Percentiles rank a stretch among this genome's conserved stretches.
phyloP scores from a whole-genome alignment of 2,888 invertebrate species.

The Orchestes rusci region DNA sequence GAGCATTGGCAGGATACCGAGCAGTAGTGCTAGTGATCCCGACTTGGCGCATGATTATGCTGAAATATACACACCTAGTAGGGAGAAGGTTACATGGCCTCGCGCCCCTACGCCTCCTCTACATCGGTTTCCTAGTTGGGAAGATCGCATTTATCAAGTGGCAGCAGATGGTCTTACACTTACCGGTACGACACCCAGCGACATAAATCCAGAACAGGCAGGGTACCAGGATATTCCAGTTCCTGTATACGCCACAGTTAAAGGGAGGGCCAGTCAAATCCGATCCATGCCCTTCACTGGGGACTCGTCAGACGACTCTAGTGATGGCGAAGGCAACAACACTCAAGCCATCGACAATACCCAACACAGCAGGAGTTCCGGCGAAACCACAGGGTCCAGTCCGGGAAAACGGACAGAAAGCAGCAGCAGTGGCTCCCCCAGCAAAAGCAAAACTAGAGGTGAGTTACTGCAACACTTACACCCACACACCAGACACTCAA shows the following conservation, averaged over 20 bases:
- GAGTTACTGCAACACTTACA: slow-evolving; percentile 18
- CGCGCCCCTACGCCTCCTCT: slow-evolving; percentile 80
- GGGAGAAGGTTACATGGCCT: slow-evolving; percentile 51
- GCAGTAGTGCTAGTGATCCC: slow-evolving; percentile 57
- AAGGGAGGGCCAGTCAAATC: slow-evolving; percentile 94
- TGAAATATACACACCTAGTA: slow-evolving; percentile 88
- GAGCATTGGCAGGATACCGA: slow-evolving; percentile 47
- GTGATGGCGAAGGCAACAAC: slow-evolving; percentile 73
- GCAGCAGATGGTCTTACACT: slow-evolving; percentile 51
- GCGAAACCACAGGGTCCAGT: slow-evolving; percentile 77
- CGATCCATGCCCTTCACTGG: slow-evolving; percentile 93
- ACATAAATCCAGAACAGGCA: slow-evolving; percentile 48
- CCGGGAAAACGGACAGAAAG: slow-evolving; percentile 64
- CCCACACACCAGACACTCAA: no score
- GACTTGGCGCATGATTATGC: slow-evolving; percentile 83
- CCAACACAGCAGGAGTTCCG: slow-evolving; percentile 74
- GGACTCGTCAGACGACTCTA: slow-evolving; percentile 90
- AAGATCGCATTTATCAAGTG: slow-evolving; percentile 88
- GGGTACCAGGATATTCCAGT: slow-evolving; percentile 87
- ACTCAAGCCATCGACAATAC: slow-evolving; percentile 42
- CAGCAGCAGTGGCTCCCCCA: slow-evolving; percentile 72
- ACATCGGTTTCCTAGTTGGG: slow-evolving; percentile 72
- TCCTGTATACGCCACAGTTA: slow-evolving; percentile 93
- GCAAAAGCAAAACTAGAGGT: slow-evolving; percentile 78
- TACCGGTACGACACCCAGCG: slow-evolving; percentile 43